phyloP scores from a whole-genome alignment of 2,113 vertebrate genomes.

The Neofelis nebulosa region DNA sequence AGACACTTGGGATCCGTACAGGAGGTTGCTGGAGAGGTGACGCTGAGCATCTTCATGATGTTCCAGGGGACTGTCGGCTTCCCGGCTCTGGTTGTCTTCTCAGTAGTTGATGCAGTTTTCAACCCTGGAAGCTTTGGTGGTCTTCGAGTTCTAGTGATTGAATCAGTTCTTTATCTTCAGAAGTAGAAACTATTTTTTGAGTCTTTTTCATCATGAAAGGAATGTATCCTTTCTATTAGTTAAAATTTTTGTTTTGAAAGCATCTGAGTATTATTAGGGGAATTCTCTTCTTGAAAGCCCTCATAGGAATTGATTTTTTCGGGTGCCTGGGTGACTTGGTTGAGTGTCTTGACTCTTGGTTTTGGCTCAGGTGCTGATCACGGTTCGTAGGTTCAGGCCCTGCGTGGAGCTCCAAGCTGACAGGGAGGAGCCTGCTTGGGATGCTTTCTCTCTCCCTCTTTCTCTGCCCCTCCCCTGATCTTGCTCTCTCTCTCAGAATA shows the following conservation, averaged over 20 bases:
- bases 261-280: not conserved
- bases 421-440: too few species aligned
- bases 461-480: too few species aligned
- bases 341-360: too few species aligned
- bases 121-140: not conserved
- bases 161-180: not conserved
- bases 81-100: fast-evolving
- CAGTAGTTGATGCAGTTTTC: not conserved
- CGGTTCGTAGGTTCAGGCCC: too few species aligned
- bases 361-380: too few species aligned
- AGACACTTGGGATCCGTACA: not conserved
- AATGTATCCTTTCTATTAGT: slow-evolving; percentile 19
- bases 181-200: not conserved
- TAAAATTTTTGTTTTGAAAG: slow-evolving; percentile 11
- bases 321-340: too few species aligned
- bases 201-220: not conserved
- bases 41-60: fast-evolving
- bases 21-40: not conserved
- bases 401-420: too few species aligned
- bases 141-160: not conserved
- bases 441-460: too few species aligned
- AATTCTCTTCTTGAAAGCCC: not conserved
- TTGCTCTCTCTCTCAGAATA: too few species aligned
- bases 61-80: not conserved
- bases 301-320: not conserved